Evolutionary conservation across 2,113 vertebrate species (phyloP).

Genomic region (Oreotrochilus melanogaster): DNA sequence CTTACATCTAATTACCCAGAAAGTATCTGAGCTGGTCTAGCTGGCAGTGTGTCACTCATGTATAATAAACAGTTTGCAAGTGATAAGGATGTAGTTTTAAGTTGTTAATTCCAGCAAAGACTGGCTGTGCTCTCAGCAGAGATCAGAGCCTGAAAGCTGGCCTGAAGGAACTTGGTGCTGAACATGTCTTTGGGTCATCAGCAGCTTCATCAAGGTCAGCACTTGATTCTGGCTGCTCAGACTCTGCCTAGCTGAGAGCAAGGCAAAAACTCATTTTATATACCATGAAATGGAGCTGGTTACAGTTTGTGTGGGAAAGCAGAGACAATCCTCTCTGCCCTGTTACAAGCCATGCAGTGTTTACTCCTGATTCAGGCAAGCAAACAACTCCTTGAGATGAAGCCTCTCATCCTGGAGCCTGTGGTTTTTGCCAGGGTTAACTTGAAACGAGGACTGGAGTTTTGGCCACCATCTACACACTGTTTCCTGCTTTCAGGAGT

Average conservation of each 20-base stretch:
- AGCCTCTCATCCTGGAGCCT: background rate
- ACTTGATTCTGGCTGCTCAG: background rate
- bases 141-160: background rate
- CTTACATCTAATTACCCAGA: background rate
- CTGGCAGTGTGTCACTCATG: background rate
- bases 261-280: background rate
- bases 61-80: background rate
- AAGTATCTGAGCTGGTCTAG: background rate
- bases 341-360: background rate
- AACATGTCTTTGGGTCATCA: background rate
- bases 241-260: background rate
- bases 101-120: background rate
- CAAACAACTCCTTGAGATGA: background rate
- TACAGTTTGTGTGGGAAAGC: background rate
- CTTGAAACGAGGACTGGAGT: background rate
- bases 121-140: background rate
- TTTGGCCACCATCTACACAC: background rate
- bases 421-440: rapidly evolving
- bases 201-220: rapidly evolving
- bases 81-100: background rate
- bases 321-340: background rate
- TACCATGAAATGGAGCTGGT: background rate
- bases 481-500: background rate
- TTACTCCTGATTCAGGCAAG: background rate
- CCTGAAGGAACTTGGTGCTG: background rate